A percentile compares a stretch with the other conserved stretches of the same genome.
phyloP scores from a whole-genome alignment of 2,888 invertebrate species.

The Pimpla rufipes region DNA sequence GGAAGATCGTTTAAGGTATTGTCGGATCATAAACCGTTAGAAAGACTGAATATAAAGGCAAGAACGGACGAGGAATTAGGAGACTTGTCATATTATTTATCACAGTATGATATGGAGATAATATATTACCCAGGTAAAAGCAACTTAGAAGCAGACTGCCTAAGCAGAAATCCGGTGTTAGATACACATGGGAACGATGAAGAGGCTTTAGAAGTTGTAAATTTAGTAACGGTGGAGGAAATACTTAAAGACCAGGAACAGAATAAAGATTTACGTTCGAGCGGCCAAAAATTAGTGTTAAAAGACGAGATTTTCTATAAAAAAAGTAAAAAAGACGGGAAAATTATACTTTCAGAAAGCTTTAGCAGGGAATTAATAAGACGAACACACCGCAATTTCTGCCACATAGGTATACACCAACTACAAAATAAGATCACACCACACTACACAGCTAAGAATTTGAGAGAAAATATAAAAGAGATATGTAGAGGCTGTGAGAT shows the following conservation, averaged over 20 bases:
- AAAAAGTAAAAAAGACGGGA: conserved; percentile 19
- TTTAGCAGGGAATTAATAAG: conserved; percentile 23
- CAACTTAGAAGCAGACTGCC: conserved; percentile 50
- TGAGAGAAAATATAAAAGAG: conserved; percentile 56
- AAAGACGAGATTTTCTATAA: conserved; percentile 40
- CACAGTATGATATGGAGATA: conserved; percentile 50
- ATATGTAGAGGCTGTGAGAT: conserved; percentile 45
- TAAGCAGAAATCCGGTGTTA: conserved; percentile 46
- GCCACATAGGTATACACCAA: conserved; percentile 47
- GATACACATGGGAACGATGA: conserved; percentile 28
- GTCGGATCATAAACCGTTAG: conserved; percentile 56
- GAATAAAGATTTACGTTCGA: conserved; percentile 52
- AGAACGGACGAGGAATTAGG: conserved; percentile 48
- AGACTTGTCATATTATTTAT: conserved; percentile 44
- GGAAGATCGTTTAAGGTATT: conserved; percentile 47
- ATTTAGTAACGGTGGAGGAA: conserved; percentile 40
- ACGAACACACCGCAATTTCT: conserved; percentile 26
- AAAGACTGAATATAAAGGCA: conserved; percentile 48
- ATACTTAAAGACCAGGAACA: conserved; percentile 45
- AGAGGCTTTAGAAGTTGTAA: conserved; percentile 42
- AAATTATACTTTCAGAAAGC: conserved; percentile 41
- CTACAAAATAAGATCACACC: conserved; percentile 37
- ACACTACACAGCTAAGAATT: conserved; percentile 43
- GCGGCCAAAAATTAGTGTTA: conserved; percentile 43
- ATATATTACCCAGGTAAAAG: conserved; percentile 45